These are phyloP conservation scores for Dipodomys spectabilis DNA, from an alignment of 2,113 vertebrate species.

Conservation along the genomic window DNA sequence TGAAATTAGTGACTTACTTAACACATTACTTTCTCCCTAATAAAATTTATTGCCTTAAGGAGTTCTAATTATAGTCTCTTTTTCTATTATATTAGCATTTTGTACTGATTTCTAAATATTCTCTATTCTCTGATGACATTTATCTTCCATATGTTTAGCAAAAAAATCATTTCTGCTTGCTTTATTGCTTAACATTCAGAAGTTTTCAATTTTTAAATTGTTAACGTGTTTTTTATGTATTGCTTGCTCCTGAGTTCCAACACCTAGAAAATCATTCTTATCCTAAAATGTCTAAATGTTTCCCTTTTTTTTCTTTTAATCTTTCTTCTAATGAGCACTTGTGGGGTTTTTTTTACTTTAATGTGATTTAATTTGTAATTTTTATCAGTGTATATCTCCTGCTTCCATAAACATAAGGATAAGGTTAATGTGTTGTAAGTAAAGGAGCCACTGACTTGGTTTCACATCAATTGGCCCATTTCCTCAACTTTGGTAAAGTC, in stretches of 20 bases:
- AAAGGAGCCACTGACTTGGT: not conserved
- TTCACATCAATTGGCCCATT: not conserved
- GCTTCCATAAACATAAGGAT: not conserved
- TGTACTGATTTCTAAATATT: constrained; percentile 3
- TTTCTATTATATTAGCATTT: not conserved
- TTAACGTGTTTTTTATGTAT: not conserved
- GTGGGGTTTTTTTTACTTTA: not conserved
- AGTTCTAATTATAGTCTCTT: not conserved
- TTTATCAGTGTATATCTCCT: not conserved
- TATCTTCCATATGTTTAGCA: not conserved
- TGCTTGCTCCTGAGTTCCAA: not conserved
- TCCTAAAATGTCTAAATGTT: not conserved
- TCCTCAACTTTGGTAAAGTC: not conserved
- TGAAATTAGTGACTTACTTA: not conserved
- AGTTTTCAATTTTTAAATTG: not conserved
- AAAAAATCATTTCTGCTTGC: not conserved
- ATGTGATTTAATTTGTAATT: not conserved
- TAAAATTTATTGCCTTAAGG: not conserved
- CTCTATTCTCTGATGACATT: not conserved
- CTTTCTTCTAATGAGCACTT: not conserved
- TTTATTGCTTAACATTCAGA: constrained; percentile 25
- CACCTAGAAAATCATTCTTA: not conserved
- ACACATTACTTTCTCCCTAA: not conserved
- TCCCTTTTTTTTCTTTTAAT: not conserved
- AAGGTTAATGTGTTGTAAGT: not conserved